These are phyloP conservation scores for Aricia artaxerxes DNA, from an alignment of 2,888 invertebrate species.

Conservation along the genomic window DNA sequence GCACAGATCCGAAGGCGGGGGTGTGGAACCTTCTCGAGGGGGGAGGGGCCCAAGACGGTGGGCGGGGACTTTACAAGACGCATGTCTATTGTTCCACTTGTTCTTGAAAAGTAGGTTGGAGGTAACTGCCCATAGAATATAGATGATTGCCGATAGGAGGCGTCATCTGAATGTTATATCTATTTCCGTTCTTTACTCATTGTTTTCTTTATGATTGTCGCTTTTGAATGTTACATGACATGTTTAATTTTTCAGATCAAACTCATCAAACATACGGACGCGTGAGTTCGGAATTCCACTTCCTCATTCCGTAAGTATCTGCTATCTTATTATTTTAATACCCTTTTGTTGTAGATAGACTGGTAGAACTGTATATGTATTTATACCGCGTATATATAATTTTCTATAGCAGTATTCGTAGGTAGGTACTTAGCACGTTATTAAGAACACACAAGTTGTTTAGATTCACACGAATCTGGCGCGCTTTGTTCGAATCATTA, in stretches of 20 bases:
- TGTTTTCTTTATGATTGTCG: not conserved
- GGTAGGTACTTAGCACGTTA: not conserved
- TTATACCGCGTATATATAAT: not conserved
- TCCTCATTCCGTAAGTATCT: conserved; percentile 6
- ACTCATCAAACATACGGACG: conserved; percentile 23
- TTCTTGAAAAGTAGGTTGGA: conserved; percentile 21
- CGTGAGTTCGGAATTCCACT: not conserved
- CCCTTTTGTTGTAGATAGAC: not conserved
- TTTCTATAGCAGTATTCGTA: not conserved
- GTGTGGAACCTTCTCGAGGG: conserved; percentile 47
- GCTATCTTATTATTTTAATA: not conserved
- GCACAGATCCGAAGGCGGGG: conserved; percentile 51
- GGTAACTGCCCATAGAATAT: not conserved
- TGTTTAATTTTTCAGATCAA: conserved; percentile 17
- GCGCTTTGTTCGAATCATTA: conserved; percentile 27
- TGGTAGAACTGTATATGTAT: not conserved
- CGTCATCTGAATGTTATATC: not conserved
- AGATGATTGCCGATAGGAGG: not conserved
- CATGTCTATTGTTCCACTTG: conserved; percentile 26
- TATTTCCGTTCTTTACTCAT: not conserved
- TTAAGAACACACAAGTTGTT: conserved; percentile 28
- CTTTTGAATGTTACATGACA: not conserved
- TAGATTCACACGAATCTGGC: conserved; percentile 24
- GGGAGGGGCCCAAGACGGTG: conserved; percentile 57
- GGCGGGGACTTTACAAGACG: conserved; percentile 53